A percentile compares a stretch with the other conserved stretches of the same genome.
Conservation (phyloP, 2,888 invertebrate genomes). For the Drosophila mulleri region DNA sequence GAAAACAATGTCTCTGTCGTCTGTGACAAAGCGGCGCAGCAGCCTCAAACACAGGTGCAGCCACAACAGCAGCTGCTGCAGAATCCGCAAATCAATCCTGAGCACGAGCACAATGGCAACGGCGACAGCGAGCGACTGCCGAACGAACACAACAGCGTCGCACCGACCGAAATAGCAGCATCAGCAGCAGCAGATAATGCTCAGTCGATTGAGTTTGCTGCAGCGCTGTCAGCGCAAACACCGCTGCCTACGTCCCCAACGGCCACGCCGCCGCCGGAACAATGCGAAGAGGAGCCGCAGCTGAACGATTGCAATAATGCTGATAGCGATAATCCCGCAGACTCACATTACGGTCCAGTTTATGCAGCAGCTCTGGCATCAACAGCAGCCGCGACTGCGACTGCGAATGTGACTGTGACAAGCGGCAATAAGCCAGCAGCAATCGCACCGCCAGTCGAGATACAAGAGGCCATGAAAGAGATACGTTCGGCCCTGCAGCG, state of each 20-base stretch:
- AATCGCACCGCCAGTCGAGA: slow-evolving; percentile 87
- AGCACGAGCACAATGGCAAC: slow-evolving; percentile 57
- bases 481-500: slow-evolving; percentile 91
- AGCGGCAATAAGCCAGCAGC: slow-evolving; percentile 12
- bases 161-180: slow-evolving; percentile 24
- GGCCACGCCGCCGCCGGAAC: slow-evolving; percentile 30
- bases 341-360: slow-evolving; percentile 76
- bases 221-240: slow-evolving; percentile 22
- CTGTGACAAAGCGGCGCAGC: slow-evolving; percentile 71
- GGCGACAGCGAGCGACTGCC: slow-evolving; percentile 61
- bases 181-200: slow-evolving; percentile 33
- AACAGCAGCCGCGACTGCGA: not conserved
- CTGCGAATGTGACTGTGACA: not conserved
- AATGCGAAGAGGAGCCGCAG: slow-evolving; percentile 22
- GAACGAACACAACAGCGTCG: slow-evolving; percentile 65
- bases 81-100: slow-evolving; percentile 25
- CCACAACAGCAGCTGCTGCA: slow-evolving; percentile 43
- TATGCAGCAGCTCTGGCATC: slow-evolving; percentile 66
- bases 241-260: slow-evolving; percentile 28
- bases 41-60: slow-evolving; percentile 42
- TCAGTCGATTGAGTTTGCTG: slow-evolving; percentile 47
- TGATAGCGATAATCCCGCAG: slow-evolving; percentile 39
- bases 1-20: slow-evolving; percentile 89
- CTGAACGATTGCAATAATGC: slow-evolving; percentile 12
- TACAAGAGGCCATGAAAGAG: slow-evolving; percentile 91